Conservation (phyloP, 2,888 invertebrate genomes). For the Drosophila setosimentum region DNA sequence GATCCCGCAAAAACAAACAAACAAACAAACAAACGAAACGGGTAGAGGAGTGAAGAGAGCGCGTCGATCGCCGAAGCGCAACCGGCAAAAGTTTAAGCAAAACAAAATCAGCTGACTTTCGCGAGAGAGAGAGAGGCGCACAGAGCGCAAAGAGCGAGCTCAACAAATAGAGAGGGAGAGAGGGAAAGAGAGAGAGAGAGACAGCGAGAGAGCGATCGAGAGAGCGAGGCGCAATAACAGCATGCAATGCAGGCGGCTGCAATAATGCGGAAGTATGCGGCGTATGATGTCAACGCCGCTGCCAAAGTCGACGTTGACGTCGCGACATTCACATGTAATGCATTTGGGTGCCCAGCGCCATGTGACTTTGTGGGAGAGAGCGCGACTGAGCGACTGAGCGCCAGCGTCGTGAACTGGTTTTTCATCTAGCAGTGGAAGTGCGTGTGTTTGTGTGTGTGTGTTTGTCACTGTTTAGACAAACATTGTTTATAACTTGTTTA, state of each 20-base stretch:
- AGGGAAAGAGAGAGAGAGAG: constrained; percentile 23
- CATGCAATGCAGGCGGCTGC: constrained; percentile 59
- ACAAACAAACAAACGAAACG: constrained; percentile 37
- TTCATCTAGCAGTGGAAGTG: constrained; percentile 49
- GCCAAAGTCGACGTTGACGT: constrained; percentile 38
- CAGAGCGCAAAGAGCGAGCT: constrained; percentile 26
- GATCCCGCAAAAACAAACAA: constrained; percentile 27
- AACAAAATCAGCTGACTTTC: constrained; percentile 77
- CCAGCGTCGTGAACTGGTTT: constrained; percentile 58
- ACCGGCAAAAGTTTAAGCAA: constrained; percentile 78
- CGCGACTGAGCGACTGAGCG: constrained; percentile 57
- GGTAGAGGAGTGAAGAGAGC: constrained; percentile 1
- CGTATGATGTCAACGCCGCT: constrained; percentile 32
- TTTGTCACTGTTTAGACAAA: constrained; percentile 78
- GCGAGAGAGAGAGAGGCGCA: constrained; percentile 23
- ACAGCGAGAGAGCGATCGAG: constrained; percentile 11
- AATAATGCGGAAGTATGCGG: constrained; percentile 70
- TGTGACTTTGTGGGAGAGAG: constrained; percentile 59
- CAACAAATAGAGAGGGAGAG: neutral
- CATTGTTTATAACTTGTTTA: constrained; percentile 80
- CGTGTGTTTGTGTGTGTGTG: constrained; percentile 46
- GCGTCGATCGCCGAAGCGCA: constrained; percentile 26
- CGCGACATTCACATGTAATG: constrained; percentile 65
- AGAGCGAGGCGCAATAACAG: constrained; percentile 20
- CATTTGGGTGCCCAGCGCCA: constrained; percentile 51